Evolutionary conservation across 2,113 vertebrate genomes (phyloP).

Genomic region (Archocentrus centrarchus): DNA sequence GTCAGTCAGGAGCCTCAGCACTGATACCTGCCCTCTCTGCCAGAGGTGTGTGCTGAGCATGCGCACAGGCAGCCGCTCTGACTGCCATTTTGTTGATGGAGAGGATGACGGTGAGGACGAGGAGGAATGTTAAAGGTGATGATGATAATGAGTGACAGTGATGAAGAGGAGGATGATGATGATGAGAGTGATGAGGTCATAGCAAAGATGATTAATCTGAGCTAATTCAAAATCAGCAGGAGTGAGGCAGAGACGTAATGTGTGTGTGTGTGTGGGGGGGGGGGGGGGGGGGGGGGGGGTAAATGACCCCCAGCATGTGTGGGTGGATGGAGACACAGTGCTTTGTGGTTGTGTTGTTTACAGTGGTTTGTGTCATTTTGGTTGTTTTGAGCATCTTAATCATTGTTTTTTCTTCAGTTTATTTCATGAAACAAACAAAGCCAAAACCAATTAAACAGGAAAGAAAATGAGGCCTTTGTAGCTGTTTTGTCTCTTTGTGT

Average conservation of each 20-base stretch:
- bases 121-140: conserved; percentile 6
- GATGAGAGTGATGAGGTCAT: conserved; percentile 9
- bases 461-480: neutral
- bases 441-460: neutral
- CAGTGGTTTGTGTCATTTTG: too few species aligned
- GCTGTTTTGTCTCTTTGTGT: neutral
- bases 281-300: too few species aligned
- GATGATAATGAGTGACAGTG: conserved; percentile 24
- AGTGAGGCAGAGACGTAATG: neutral
- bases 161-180: conserved; percentile 19
- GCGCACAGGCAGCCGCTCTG: conserved; percentile 65
- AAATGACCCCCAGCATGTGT: neutral
- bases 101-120: neutral
- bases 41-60: conserved; percentile 82
- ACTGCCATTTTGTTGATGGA: conserved; percentile 73
- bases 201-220: conserved; percentile 4
- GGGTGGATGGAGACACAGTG: neutral
- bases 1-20: conserved; percentile 50
- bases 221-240: neutral
- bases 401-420: neutral
- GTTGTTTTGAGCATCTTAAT: neutral
- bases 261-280: too few species aligned
- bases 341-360: neutral
- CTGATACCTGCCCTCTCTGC: conserved; percentile 74
- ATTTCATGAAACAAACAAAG: neutral